Percentiles rank a stretch among this genome's conserved stretches.
phyloP scores from a whole-genome alignment of 2,797 vertebrate species.

The Miichthys miiuy region DNA sequence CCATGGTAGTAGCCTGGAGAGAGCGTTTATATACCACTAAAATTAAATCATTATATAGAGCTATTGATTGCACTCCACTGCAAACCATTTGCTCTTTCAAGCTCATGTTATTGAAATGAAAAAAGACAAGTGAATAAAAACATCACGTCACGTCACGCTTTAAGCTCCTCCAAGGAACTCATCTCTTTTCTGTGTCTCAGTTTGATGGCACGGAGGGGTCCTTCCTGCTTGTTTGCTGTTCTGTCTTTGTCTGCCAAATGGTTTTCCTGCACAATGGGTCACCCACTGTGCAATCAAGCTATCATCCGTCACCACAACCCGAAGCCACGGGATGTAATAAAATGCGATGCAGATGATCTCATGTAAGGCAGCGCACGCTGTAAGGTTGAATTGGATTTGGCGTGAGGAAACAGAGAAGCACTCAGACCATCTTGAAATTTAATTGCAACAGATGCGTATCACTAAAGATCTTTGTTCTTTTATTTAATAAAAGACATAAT shows the following conservation, averaged over 20 bases:
- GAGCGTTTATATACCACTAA: not conserved
- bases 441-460: slow-evolving; percentile 14
- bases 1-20: not conserved
- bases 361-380: slow-evolving; percentile 14
- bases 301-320: slow-evolving; percentile 36
- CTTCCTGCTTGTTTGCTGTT: slow-evolving; percentile 40
- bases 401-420: not conserved
- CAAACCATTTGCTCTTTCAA: slow-evolving; percentile 26
- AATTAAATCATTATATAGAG: slow-evolving; percentile 1
- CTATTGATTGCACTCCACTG: not conserved
- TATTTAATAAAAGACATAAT: slow-evolving; percentile 68
- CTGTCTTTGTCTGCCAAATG: slow-evolving; percentile 50
- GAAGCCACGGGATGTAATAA: slow-evolving; percentile 45
- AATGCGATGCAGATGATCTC: slow-evolving; percentile 66
- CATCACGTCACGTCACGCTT: slow-evolving; percentile 1
- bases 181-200: slow-evolving; percentile 12
- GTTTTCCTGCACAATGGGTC: slow-evolving; percentile 47
- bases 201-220: slow-evolving; percentile 15
- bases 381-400: slow-evolving; percentile 21
- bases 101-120: slow-evolving; percentile 29
- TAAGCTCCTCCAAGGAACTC: slow-evolving; percentile 33
- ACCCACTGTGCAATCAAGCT: slow-evolving; percentile 47
- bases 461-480: slow-evolving; percentile 38
- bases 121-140: slow-evolving; percentile 32
- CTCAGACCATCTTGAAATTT: slow-evolving; percentile 25